These are phyloP conservation scores for Luffia ferchaultella DNA, from an alignment of 2,888 invertebrate genomes.

Conservation along the genomic window DNA sequence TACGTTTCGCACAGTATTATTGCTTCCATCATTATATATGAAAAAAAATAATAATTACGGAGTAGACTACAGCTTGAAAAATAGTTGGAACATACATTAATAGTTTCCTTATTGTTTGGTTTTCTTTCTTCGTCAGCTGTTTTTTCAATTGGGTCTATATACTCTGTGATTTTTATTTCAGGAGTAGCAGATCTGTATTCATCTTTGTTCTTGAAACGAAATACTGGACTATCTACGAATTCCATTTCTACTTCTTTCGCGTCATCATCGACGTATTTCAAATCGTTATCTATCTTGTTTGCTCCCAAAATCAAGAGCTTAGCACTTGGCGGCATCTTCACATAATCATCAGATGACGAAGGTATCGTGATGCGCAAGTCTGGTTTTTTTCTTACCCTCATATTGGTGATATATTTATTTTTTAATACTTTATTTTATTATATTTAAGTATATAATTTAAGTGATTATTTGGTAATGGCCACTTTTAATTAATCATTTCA, in stretches of 20 bases:
- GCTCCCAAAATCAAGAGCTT: slow-evolving; percentile 28
- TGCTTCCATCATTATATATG: no score
- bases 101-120: no score
- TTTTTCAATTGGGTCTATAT: slow-evolving; percentile 18
- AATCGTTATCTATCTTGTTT: slow-evolving; percentile 21
- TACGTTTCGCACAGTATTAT: no score
- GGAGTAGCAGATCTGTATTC: slow-evolving; percentile 30
- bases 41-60: no score
- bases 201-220: slow-evolving; percentile 15
- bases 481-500: no score
- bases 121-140: no score
- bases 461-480: no score
- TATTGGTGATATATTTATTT: neutral
- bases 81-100: no score
- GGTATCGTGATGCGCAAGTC: slow-evolving; percentile 42
- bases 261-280: slow-evolving; percentile 28
- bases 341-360: slow-evolving; percentile 44
- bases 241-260: slow-evolving; percentile 5
- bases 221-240: neutral
- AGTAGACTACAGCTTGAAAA: no score
- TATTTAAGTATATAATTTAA: no score
- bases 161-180: slow-evolving; percentile 32
- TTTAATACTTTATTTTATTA: no score
- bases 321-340: slow-evolving; percentile 44
- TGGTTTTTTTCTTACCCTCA: slow-evolving; percentile 38